A percentile compares a stretch with the other conserved stretches of the same genome.
phyloP scores from a whole-genome alignment of 1,140 invertebrate genomes.

The Sinella curviseta region DNA sequence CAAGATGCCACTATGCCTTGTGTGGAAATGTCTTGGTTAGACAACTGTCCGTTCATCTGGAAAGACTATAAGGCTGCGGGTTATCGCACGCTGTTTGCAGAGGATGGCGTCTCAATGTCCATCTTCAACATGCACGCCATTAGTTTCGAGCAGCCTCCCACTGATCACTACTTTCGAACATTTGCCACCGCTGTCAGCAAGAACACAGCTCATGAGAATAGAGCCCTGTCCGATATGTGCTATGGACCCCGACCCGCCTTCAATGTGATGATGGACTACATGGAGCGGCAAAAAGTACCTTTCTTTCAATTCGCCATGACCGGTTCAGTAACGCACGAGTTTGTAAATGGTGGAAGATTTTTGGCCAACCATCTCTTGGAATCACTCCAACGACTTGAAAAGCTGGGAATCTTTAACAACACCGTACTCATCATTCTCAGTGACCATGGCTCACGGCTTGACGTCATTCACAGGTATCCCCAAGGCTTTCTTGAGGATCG shows the following conservation, averaged over 20 bases:
- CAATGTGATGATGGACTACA: conserved; percentile 50
- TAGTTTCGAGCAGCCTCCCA: conserved; percentile 56
- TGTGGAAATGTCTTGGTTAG: conserved; percentile 55
- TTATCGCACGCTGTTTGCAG: conserved; percentile 74
- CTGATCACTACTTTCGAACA: conserved; percentile 57
- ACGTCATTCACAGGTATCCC: conserved; percentile 53
- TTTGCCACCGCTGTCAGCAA: conserved; percentile 43
- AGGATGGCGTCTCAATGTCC: conserved; percentile 64
- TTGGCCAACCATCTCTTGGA: conserved; percentile 60
- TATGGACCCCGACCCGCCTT: conserved; percentile 63
- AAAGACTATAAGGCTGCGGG: conserved; percentile 68
- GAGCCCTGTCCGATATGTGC: conserved; percentile 54
- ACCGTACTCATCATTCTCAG: conserved; percentile 60
- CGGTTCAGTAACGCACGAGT: conserved; percentile 73
- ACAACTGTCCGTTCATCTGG: conserved; percentile 79
- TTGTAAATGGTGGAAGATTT: conserved; percentile 68
- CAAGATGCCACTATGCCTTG: conserved; percentile 59
- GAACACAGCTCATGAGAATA: conserved; percentile 16
- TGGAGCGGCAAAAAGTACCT: conserved; percentile 30
- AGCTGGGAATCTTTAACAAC: conserved; percentile 31
- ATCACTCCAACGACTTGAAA: background rate
- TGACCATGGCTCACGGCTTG: conserved; percentile 61
- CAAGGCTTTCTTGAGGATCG: conserved; percentile 60
- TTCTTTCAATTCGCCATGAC: conserved; percentile 77
- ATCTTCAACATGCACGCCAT: conserved; percentile 54